phyloP scores from a whole-genome alignment of 1,140 invertebrate species.

The Saccostrea cuccullata region DNA sequence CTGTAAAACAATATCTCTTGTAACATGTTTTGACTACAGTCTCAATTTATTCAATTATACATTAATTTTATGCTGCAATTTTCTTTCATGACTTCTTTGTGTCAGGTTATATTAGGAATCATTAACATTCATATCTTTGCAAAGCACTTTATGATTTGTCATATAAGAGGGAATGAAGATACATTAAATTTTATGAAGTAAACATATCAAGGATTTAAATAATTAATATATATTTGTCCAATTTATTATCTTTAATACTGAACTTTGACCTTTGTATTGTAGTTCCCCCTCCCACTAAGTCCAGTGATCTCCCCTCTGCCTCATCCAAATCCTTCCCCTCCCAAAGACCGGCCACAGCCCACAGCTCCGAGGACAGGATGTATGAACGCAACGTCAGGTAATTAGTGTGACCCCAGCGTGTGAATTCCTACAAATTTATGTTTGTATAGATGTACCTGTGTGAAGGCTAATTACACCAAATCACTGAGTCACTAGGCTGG shows the following conservation, averaged over 20 bases:
- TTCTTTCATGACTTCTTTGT: too few species aligned
- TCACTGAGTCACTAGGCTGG: not conserved
- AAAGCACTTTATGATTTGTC: not conserved
- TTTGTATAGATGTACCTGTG: not conserved
- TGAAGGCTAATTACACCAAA: constrained; percentile 13
- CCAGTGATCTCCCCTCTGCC: constrained; percentile 36
- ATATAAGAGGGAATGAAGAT: too few species aligned
- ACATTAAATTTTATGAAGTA: too few species aligned
- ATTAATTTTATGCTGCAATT: too few species aligned
- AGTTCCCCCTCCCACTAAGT: constrained; percentile 52
- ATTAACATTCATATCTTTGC: not conserved
- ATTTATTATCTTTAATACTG: not conserved
- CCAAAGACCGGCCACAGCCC: not conserved
- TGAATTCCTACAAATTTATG: constrained; percentile 6
- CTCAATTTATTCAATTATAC: too few species aligned
- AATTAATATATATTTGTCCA: too few species aligned
- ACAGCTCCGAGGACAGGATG: constrained; percentile 38
- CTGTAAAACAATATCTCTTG: too few species aligned
- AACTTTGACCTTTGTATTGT: constrained; percentile 38
- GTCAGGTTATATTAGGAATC: too few species aligned
- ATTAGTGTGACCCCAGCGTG: not conserved
- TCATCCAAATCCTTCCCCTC: constrained; percentile 43
- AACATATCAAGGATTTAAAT: too few species aligned
- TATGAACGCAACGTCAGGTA: constrained; percentile 58
- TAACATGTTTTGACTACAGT: too few species aligned